A percentile compares a stretch with the other conserved stretches of the same genome.
phyloP scores from a whole-genome alignment of 2,113 vertebrate species.

The Cardinalis cardinalis region DNA sequence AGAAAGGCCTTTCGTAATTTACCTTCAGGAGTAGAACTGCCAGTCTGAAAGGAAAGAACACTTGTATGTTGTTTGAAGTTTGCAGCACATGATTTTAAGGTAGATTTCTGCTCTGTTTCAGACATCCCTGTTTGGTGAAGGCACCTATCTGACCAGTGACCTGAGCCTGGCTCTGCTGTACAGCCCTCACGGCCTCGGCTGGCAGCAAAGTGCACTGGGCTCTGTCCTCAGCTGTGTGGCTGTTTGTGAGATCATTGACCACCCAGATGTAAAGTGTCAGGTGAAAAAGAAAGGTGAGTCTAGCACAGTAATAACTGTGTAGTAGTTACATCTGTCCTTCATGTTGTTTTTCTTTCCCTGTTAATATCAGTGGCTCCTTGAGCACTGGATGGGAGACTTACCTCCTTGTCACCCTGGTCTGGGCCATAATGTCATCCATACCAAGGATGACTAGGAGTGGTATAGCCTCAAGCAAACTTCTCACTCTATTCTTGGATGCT shows the following conservation, averaged over 20 bases:
- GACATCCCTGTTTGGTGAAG: conserved; percentile 96
- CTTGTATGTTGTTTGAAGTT: background rate
- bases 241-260: conserved; percentile 95
- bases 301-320: background rate
- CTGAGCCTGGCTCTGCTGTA: conserved; percentile 96
- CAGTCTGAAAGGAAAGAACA: background rate
- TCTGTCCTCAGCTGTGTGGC: conserved; percentile 92
- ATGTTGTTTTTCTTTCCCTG: background rate
- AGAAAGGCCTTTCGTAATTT: background rate
- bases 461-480: conserved; percentile 47
- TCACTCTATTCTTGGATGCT: conserved; percentile 39
- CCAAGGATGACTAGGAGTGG: conserved; percentile 48
- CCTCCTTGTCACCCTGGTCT: background rate
- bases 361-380: background rate
- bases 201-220: conserved; percentile 85
- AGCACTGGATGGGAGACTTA: background rate
- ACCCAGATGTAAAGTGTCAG: conserved; percentile 96
- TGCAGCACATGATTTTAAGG: background rate
- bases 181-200: conserved; percentile 88
- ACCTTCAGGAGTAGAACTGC: background rate
- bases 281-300: conserved; percentile 90
- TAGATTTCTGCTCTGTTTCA: conserved; percentile 54
- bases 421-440: conserved; percentile 32
- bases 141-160: conserved; percentile 97
- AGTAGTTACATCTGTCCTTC: background rate